Evolutionary conservation across 2,888 invertebrate species (phyloP), one percentile per base, ranked within the genome.

Genomic region (Sesia apiformis): DNA sequence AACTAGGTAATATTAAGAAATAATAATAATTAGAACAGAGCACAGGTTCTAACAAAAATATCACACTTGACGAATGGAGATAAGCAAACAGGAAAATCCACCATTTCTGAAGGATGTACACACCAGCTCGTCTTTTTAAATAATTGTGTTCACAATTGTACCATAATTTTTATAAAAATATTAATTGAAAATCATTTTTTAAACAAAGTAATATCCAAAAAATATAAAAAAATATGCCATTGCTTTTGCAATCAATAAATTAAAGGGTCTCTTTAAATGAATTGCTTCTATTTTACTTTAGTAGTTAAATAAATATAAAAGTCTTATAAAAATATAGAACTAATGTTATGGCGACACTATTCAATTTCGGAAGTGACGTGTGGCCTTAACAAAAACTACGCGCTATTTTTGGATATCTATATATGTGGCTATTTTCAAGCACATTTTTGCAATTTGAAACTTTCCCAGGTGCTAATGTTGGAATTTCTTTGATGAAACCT

Each of bases 31-130:
- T 80, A 72, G 76, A 80, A 81, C 76, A 78, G 73, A 75, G 77
- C 76, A 74, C 80, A 70, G 69, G 70, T 80, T 81, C 70, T 72
- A 76, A 74, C 71, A 78, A 84, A 86, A 83, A 82, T 84, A 80
- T 68, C 68, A 76, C 81, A 80, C 81, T 83, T 79, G 76, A 74
- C 80, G 81, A 87, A 84, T 80, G 82, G 79, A 81, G 84, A 79
- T 79, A 83, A 76, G 81, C 85, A 81, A 86, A 90, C 90, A 89
- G 90, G 90, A 89, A 90, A 87, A 86, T 82, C 87, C 82, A 83
- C 81, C 81, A 86, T 88, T 85, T 84, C 75, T 74, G 77, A 78
- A 77, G 76, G 74, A 68, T 76, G 84, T 84, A 83, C 78, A 68
- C 7, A 53, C 49, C 62, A 23, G 23, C 23, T 23, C 23, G 23